Evolutionary conservation across 2,888 invertebrate genomes (phyloP).

Genomic region (Lochmaea capreae): DNA sequence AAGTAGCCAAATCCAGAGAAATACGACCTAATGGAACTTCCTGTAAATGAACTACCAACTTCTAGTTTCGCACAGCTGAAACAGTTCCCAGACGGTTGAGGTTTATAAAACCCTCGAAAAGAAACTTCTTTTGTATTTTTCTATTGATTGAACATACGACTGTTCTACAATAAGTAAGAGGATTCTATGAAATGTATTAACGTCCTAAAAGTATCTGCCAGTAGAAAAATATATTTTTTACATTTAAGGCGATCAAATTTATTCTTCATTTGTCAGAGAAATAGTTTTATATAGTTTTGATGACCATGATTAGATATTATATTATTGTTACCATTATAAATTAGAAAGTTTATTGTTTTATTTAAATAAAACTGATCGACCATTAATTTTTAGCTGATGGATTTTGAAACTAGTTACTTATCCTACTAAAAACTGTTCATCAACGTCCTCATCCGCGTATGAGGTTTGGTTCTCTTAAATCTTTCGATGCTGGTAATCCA

Average conservation of each 20-base stretch:
- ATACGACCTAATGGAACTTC: slow-evolving; percentile 29
- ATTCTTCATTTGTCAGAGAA: not conserved
- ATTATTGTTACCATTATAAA: too few species aligned
- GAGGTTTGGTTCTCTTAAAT: too few species aligned
- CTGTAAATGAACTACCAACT: slow-evolving; percentile 23
- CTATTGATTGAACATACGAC: not conserved
- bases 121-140: slow-evolving; percentile 18
- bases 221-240: not conserved
- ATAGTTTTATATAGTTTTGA: too few species aligned
- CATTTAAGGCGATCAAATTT: not conserved
- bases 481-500: too few species aligned
- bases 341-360: too few species aligned
- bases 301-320: too few species aligned
- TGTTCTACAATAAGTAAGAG: not conserved
- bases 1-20: slow-evolving; percentile 27
- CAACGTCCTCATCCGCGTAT: too few species aligned
- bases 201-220: not conserved
- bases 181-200: not conserved
- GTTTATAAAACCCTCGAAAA: slow-evolving; percentile 15
- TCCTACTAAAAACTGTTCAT: too few species aligned
- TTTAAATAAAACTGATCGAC: too few species aligned
- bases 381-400: too few species aligned
- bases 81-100: slow-evolving; percentile 22
- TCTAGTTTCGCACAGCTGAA: slow-evolving; percentile 25
- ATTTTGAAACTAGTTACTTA: too few species aligned